Evolutionary conservation across 2,888 invertebrate genomes (phyloP), one percentile per base, ranked within the genome.

Genomic region (Ochropacha duplaris): DNA sequence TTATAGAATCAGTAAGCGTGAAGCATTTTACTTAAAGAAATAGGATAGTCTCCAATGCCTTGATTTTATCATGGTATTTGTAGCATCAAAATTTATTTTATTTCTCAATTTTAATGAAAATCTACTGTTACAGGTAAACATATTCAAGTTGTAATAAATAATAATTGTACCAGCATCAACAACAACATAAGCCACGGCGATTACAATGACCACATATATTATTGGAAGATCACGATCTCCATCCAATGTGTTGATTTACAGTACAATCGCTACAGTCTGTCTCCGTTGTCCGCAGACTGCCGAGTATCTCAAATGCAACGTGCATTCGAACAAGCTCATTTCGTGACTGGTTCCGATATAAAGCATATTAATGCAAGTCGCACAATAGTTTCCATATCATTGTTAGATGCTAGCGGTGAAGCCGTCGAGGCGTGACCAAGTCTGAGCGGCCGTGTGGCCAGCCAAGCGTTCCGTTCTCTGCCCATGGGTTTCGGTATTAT

Each of bases 361-460:
- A 69, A 65, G 57, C 68, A 69, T 70, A 68, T 74, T 69, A 72
- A 71, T 71, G 72, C 69, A 73, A 74, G 69, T 72, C 69, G 70
- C 75, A 82, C 74, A 79, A 83, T 81, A 77, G 78, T 78, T 79
- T 79, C 69, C 77, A 81, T 81, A 77, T 79, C 72, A 74, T 76
- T 76, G 72, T 75, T 68, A 63, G 71, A 60, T 70, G 73, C 70
- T 62, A 71, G 64, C 61, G 65, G 72, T 75, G 76, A 64, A 69
- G 66, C 64, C 78, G 78, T 50, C 83, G 84, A 83, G 79, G 86
- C 86, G 81, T 82, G 81, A 74, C 80, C 72, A 68, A 74, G 66
- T 69, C 70, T 70, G 59, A 66, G 59, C 58, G 57, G 70, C 68
- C 69, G 71, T 70, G 79, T 78, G 81, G 64, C 71, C 81, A 86